Evolutionary conservation across 2,797 vertebrate genomes (phyloP).

Genomic region (Macroramphosus scolopax): DNA sequence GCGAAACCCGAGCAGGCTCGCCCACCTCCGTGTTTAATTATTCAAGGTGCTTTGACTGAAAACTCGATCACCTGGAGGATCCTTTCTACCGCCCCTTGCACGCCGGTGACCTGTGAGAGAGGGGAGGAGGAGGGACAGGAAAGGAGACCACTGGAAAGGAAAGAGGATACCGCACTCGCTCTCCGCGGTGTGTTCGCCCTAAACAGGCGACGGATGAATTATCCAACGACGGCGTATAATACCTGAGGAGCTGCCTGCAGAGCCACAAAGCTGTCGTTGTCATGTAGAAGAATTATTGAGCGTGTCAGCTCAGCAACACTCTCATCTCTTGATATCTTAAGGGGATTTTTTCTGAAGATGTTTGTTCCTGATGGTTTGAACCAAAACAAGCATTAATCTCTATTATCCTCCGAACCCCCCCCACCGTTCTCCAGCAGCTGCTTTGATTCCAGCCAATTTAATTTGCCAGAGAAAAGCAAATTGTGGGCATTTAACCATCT

Average conservation of each 20-base stretch:
- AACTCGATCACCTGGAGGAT: constrained; percentile 75
- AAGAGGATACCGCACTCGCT: constrained; percentile 52
- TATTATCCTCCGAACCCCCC: constrained; percentile 41
- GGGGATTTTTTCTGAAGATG: too few species aligned
- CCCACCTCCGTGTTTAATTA: constrained; percentile 75
- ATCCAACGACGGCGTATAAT: constrained; percentile 52
- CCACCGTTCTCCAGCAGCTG: constrained; percentile 57
- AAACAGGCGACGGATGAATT: constrained; percentile 64
- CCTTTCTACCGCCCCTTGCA: constrained; percentile 40
- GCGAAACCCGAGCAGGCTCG: constrained; percentile 71
- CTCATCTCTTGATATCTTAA: too few species aligned
- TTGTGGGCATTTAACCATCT: constrained; percentile 77
- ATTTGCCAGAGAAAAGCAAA: constrained; percentile 70
- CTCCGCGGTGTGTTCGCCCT: constrained; percentile 57
- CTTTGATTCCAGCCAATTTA: constrained; percentile 66
- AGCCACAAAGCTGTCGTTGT: constrained; percentile 18
- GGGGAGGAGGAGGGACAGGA: constrained; percentile 18
- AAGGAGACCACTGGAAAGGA: constrained; percentile 55
- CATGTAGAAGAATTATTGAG: too few species aligned
- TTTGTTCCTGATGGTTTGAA: constrained; percentile 35
- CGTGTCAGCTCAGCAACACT: too few species aligned
- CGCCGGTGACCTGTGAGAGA: constrained; percentile 1
- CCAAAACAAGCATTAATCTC: constrained; percentile 33
- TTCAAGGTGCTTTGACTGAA: constrained; percentile 78
- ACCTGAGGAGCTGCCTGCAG: constrained; percentile 27